Conservation (phyloP, 2,888 invertebrate genomes). For the Drosophila rellima region DNA sequence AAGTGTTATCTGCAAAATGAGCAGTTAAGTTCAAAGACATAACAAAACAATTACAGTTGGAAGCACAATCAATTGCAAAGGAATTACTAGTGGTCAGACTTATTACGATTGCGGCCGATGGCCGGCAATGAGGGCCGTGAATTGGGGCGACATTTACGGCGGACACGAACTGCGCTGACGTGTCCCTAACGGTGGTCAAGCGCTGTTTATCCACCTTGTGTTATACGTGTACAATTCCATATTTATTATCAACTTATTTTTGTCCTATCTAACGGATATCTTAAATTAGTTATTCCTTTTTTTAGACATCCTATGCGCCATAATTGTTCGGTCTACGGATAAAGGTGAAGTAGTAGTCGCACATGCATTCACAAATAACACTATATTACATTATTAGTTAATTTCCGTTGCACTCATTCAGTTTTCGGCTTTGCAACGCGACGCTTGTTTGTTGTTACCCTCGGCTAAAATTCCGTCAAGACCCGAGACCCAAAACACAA, state of each 20-base stretch:
- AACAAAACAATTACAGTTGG: conserved; percentile 24
- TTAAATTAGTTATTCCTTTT: conserved; percentile 12
- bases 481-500: conserved; percentile 27
- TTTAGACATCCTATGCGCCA: conserved; percentile 36
- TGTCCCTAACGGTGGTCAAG: conserved; percentile 63
- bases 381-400: conserved; percentile 39
- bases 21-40: conserved; percentile 8
- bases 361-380: conserved; percentile 6
- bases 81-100: conserved; percentile 45
- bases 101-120: conserved; percentile 8
- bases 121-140: not conserved
- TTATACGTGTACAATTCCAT: conserved; percentile 27
- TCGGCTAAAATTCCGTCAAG: conserved; percentile 51
- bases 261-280: conserved; percentile 51
- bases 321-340: conserved; percentile 47
- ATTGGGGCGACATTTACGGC: conserved; percentile 12
- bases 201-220: conserved; percentile 16
- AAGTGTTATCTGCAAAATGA: not conserved
- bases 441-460: conserved; percentile 30
- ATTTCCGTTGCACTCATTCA: conserved; percentile 68
- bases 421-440: conserved; percentile 65
- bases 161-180: conserved; percentile 59
- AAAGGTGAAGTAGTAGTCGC: conserved; percentile 17
- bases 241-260: conserved; percentile 27
- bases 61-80: conserved; percentile 20